Conservation (phyloP, 1,140 invertebrate species). For the Drosophila subpulchrella region DNA sequence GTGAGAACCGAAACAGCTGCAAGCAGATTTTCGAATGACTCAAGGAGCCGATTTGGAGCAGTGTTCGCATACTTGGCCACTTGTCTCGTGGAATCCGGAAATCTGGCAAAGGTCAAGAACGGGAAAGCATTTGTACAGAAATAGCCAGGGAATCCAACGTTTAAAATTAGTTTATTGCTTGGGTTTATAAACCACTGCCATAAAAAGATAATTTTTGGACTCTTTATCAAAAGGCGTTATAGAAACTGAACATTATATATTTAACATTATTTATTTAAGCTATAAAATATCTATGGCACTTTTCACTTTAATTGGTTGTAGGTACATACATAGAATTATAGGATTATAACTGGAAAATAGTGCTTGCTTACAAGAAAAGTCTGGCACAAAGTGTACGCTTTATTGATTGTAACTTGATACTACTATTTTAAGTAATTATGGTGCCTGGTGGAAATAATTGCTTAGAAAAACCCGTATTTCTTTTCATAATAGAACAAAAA, state of each 20-base stretch:
- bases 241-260: too few species aligned
- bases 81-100: not conserved
- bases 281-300: too few species aligned
- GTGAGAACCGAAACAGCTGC: conserved; percentile 43
- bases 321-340: not conserved
- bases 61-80: not conserved
- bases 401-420: not conserved
- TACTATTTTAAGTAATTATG: not conserved
- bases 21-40: conserved; percentile 23
- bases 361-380: not conserved
- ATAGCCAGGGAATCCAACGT: not conserved
- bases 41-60: conserved; percentile 31
- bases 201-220: not conserved
- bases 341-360: not conserved
- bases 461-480: too few species aligned
- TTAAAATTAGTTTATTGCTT: not conserved
- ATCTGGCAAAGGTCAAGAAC: conserved; percentile 26
- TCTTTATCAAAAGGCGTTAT: too few species aligned
- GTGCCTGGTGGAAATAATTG: not conserved
- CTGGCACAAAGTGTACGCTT: not conserved
- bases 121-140: not conserved
- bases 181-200: not conserved
- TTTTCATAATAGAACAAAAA: too few species aligned
- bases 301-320: too few species aligned
- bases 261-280: not conserved